Conservation (phyloP, 1,140 invertebrate genomes). For the Nasonia giraulti region DNA sequence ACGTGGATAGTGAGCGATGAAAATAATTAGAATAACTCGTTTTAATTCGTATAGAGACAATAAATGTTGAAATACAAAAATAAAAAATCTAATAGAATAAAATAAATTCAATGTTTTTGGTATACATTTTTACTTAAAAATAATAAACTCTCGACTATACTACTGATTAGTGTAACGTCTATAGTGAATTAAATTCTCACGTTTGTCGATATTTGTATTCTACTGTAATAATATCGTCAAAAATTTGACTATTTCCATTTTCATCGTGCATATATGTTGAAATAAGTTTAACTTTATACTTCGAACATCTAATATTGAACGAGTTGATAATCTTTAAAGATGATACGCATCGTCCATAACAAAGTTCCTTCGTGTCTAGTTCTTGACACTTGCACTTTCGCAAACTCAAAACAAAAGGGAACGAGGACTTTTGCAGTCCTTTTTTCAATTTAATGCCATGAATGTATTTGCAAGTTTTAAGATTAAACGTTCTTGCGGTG, state of each 20-base stretch:
- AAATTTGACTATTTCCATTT: not conserved
- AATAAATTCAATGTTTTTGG: not conserved
- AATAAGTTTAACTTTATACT: not conserved
- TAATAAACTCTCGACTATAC: no score
- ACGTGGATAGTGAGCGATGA: not conserved
- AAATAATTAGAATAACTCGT: not conserved
- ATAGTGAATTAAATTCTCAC: not conserved
- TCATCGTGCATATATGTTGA: not conserved
- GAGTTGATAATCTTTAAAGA: slow-evolving; percentile 8
- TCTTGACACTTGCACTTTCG: slow-evolving; percentile 31
- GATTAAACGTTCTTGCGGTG: slow-evolving; percentile 38
- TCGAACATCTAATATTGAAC: not conserved
- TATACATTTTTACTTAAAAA: no score
- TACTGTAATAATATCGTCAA: no score
- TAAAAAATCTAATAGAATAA: not conserved
- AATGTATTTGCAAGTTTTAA: slow-evolving; percentile 1
- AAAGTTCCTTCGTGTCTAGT: slow-evolving; percentile 58
- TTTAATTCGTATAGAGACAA: not conserved
- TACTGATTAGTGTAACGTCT: not conserved
- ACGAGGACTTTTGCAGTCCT: not conserved
- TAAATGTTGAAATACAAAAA: not conserved
- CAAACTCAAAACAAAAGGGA: slow-evolving; percentile 7
- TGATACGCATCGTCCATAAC: slow-evolving; percentile 56
- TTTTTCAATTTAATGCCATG: slow-evolving; percentile 35
- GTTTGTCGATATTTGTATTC: not conserved